Percentiles rank a stretch among this genome's conserved stretches.
Evolutionary conservation across 2,113 vertebrate species (phyloP).

Genomic region (Butastur rufipennis): DNA sequence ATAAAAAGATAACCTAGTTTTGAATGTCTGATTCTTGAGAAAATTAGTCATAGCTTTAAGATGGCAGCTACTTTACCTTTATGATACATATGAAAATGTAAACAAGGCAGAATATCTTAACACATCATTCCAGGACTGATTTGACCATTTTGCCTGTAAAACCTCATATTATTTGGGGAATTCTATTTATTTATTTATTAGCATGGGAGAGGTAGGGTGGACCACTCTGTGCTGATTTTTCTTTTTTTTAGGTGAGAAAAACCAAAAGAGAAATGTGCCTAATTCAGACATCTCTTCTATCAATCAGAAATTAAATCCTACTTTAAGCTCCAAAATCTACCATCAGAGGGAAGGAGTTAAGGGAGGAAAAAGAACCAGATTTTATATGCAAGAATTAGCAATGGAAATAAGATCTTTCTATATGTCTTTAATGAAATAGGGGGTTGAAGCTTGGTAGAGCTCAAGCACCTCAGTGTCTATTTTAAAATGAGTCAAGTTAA

Average conservation of each 20-base stretch:
- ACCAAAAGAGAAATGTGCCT: not conserved
- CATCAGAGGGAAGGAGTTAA: not conserved
- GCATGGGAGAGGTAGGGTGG: not conserved
- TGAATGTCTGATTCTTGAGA: not conserved
- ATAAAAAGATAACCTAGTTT: not conserved
- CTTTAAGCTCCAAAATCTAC: not conserved
- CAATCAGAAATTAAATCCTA: not conserved
- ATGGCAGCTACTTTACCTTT: not conserved
- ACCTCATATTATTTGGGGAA: not conserved
- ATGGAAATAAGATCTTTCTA: not conserved
- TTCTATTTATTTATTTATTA: not conserved
- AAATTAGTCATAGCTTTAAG: not conserved
- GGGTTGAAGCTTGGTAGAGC: rapidly evolving
- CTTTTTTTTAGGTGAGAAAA: not conserved
- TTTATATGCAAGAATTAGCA: not conserved
- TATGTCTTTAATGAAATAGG: not conserved
- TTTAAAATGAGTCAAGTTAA: not conserved
- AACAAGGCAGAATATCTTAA: not conserved
- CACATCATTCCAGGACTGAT: not conserved
- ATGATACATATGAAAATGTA: not conserved
- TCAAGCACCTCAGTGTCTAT: not conserved
- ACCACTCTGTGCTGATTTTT: not conserved
- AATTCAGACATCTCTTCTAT: not conserved
- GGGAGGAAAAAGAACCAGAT: not conserved
- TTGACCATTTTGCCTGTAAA: not conserved